Evolutionary conservation across 2,888 invertebrate genomes (phyloP), one percentile per base, ranked within the genome.

Genomic region (Dolomedes plantarius): DNA sequence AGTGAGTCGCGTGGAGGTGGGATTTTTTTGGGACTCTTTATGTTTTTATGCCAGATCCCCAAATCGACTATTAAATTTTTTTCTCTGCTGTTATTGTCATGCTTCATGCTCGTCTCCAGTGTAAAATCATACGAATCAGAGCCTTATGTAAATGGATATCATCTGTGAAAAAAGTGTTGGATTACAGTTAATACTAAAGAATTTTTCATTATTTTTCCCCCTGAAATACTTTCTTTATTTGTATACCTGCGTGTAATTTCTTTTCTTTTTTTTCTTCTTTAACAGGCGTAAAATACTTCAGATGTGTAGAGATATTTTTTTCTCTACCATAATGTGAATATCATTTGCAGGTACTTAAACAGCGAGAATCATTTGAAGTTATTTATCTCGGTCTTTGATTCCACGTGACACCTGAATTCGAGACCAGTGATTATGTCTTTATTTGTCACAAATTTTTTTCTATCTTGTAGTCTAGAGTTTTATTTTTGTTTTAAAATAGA

Each of bases 1-100:
- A 50, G 50, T 41, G 28, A 69, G 82, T 75, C 82, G 83, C 83
- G 83, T 85, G 83, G 83, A 77, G 72, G 72, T 39, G 27, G 27
- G 27, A 23, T 9, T 41, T 46, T 32, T 73, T 64, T 62, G 16
- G 19, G 23, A 0, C n/a, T 62, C n/a, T 56, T 74, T 23, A 32
- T 28, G 23, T 19, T 36, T 76, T 46, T 32, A 23, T 41, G 28
- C 39, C 46, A 28, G 32, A 65, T n/a, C 32, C 29, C 65, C 78
- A 79, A 79, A 79, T 72, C 62, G 31, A 72, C 81, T 77, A 77
- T 77, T 77, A 73, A 85, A 72, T 62, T 29, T 67, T 77, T 76
- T 67, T 56, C 46, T 64, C 36, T 50, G 32, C 19, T 56, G 19
- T 56, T 56, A 56, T 56, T 23, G n/a, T 16, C 5, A 56, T 23